These are phyloP conservation scores for Volucella bombylans DNA, from an alignment of 2,888 invertebrate genomes.

Conservation along the genomic window DNA sequence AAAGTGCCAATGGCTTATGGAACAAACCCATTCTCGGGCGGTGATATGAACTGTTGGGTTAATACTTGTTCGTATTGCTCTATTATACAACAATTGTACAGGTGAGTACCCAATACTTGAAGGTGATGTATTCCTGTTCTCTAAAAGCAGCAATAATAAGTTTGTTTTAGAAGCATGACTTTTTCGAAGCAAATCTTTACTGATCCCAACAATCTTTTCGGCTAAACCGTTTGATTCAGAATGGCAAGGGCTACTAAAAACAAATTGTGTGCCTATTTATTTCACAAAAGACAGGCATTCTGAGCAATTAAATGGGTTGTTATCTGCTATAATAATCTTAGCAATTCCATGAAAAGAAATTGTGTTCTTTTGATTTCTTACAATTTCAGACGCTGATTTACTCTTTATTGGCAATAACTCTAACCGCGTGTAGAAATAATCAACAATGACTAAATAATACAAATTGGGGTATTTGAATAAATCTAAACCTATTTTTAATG, in stretches of 20 bases:
- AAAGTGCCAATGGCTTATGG: too few species aligned
- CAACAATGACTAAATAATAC: not conserved
- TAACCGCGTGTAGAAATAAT: slow-evolving; percentile 9
- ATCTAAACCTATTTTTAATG: slow-evolving; percentile 19
- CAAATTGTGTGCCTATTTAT: not conserved
- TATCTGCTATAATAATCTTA: slow-evolving; percentile 1
- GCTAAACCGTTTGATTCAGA: slow-evolving; percentile 8
- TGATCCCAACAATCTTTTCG: not conserved
- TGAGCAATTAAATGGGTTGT: not conserved
- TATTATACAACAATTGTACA: not conserved
- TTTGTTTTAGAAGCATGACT: not conserved
- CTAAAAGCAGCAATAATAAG: not conserved
- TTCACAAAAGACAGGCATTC: not conserved
- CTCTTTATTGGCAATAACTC: not conserved
- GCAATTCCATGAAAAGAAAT: slow-evolving; percentile 12
- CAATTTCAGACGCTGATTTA: not conserved
- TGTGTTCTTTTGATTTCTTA: slow-evolving; percentile 1
- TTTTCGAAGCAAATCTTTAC: not conserved
- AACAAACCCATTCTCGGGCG: too few species aligned
- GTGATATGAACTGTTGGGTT: too few species aligned
- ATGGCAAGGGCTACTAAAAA: slow-evolving; percentile 1
- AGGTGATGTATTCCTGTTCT: slow-evolving; percentile 10
- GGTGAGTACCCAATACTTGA: not conserved
- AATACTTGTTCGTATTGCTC: slow-evolving; percentile 15
- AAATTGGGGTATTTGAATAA: slow-evolving; percentile 1